Conservation (phyloP, 2,113 vertebrate species). For the Psephotus haematonotus region DNA sequence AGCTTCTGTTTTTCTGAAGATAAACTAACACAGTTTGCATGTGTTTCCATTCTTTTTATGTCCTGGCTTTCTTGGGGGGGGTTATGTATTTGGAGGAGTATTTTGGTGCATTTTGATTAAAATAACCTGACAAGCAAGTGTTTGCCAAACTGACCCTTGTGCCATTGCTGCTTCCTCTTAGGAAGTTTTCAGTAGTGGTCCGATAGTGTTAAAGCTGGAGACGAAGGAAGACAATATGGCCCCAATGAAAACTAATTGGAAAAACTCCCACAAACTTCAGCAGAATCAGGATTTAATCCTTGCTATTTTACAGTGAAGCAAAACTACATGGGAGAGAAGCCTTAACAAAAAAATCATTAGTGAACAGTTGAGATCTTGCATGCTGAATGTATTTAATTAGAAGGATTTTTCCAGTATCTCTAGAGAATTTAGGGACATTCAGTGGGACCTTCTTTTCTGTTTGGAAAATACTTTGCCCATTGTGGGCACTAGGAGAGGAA, state of each 20-base stretch:
- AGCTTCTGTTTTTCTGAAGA: background rate
- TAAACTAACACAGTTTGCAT: background rate
- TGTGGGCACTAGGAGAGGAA: conserved; percentile 57
- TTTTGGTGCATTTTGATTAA: background rate
- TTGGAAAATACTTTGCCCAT: conserved; percentile 62
- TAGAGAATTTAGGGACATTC: conserved; percentile 22
- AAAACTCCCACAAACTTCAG: background rate
- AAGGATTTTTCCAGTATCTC: conserved; percentile 49
- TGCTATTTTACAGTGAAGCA: conserved; percentile 19
- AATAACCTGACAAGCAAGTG: background rate
- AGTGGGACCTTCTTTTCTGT: conserved; percentile 28
- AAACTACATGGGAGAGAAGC: background rate
- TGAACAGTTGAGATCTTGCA: conserved; percentile 14
- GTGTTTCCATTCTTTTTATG: background rate
- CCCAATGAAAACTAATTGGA: background rate
- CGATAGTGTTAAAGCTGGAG: background rate
- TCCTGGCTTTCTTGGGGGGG: background rate
- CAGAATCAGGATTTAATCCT: conserved; percentile 14
- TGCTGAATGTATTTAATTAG: conserved; percentile 47
- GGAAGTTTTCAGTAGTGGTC: background rate
- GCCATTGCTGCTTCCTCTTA: background rate
- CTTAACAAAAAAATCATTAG: background rate
- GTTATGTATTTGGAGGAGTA: background rate
- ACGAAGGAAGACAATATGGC: background rate
- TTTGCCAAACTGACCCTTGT: background rate